These are phyloP conservation scores for Galaxias olidus DNA, from an alignment of 2,797 vertebrate species.

Conservation along the genomic window DNA sequence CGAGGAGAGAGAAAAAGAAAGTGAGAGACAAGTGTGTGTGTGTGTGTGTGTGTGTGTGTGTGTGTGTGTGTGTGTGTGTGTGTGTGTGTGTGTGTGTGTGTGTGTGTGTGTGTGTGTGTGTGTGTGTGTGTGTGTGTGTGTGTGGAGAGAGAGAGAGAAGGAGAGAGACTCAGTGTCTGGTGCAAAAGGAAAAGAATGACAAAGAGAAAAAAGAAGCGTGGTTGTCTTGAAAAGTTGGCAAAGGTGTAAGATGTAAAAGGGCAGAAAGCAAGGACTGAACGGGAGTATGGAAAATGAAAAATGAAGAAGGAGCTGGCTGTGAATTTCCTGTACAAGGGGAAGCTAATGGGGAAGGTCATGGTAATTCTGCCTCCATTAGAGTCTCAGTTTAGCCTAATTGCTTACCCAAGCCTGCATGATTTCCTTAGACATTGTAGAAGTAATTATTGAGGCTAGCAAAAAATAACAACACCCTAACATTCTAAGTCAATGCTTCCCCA, in stretches of 20 bases:
- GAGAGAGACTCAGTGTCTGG: background rate
- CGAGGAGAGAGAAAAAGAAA: conserved; percentile 40
- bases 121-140: conserved; percentile 18
- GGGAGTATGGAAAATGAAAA: conserved; percentile 4
- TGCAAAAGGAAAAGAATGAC: conserved; percentile 21
- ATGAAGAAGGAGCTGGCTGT: conserved; percentile 24
- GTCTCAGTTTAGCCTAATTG: conserved; percentile 44
- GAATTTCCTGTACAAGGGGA: conserved; percentile 25
- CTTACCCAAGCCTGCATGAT: conserved; percentile 38
- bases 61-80: conserved; percentile 22
- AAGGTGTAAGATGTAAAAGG: conserved; percentile 22
- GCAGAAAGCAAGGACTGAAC: conserved; percentile 15
- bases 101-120: background rate
- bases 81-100: conserved; percentile 23
- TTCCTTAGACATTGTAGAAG: conserved; percentile 39
- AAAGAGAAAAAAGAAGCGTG: conserved; percentile 10
- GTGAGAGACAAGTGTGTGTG: conserved; percentile 31
- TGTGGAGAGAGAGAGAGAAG: conserved; percentile 13
- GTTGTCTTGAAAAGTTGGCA: conserved; percentile 27
- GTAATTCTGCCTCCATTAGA: conserved; percentile 41
- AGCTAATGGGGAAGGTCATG: conserved; percentile 41
- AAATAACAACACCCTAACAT: conserved; percentile 28
- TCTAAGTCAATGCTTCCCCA: background rate
- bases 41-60: too few species aligned
- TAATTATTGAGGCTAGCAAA: conserved; percentile 39